Evolutionary conservation across 2,113 vertebrate species (phyloP).

Genomic region (Alligator mississippiensis): DNA sequence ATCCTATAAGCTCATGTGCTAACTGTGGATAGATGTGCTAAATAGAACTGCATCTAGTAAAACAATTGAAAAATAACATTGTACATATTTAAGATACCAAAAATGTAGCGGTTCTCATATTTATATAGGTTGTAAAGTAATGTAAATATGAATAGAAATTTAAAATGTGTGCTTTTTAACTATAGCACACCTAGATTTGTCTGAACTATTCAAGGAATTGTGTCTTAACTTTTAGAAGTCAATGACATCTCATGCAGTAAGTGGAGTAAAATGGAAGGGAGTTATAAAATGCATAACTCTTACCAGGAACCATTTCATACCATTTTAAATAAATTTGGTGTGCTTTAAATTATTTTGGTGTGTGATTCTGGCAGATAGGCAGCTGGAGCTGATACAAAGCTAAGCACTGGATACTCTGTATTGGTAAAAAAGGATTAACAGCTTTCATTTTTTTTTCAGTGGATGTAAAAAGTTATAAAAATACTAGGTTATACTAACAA

Average conservation of each 20-base stretch:
- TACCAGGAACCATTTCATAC: slow-evolving; percentile 52
- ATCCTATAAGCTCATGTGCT: slow-evolving; percentile 14
- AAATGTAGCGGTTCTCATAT: slow-evolving; percentile 64
- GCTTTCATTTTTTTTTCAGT: not conserved
- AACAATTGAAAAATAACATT: slow-evolving; percentile 66
- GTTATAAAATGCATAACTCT: slow-evolving; percentile 1
- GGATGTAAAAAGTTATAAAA: not conserved
- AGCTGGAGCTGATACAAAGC: not conserved
- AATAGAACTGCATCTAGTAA: slow-evolving; percentile 19
- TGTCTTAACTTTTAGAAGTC: not conserved
- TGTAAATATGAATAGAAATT: slow-evolving; percentile 72
- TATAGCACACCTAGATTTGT: not conserved
- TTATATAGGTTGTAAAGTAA: slow-evolving; percentile 83
- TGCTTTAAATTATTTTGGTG: slow-evolving; percentile 5
- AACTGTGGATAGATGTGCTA: slow-evolving; percentile 44
- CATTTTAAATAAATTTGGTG: slow-evolving; percentile 63
- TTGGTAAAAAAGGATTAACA: not conserved
- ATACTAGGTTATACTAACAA: not conserved
- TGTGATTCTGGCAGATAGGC: not conserved
- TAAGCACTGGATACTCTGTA: not conserved
- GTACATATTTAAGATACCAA: slow-evolving; percentile 71
- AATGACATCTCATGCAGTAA: not conserved
- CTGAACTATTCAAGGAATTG: not conserved
- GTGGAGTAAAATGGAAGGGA: not conserved
- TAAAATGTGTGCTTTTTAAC: slow-evolving; percentile 37